A percentile compares a stretch with the other conserved stretches of the same genome.
These are phyloP conservation scores for Paedocypris sp. DNA, from an alignment of 2,113 vertebrate genomes.

Conservation along the genomic window DNA sequence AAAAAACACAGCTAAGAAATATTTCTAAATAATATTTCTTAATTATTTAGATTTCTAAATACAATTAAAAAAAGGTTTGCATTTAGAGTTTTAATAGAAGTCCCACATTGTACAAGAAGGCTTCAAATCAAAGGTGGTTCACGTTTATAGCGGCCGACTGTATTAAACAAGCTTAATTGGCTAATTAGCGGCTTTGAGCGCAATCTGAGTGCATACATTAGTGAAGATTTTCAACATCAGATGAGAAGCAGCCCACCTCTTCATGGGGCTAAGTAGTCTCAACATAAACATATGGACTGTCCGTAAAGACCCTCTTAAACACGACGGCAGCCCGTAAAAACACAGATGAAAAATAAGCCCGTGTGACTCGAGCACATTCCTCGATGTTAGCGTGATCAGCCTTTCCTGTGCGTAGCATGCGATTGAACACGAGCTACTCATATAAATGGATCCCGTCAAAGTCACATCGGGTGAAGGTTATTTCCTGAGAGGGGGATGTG, in stretches of 20 bases:
- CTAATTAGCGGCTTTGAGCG: slow-evolving; percentile 30
- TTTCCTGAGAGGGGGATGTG: slow-evolving; percentile 20
- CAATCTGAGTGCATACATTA: slow-evolving; percentile 13
- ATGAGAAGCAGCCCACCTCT: not conserved
- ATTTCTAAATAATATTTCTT: too few relatives aligned
- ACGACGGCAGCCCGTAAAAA: slow-evolving; percentile 23
- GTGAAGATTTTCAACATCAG: not conserved
- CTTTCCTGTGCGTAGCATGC: slow-evolving; percentile 29
- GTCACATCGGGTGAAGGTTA: slow-evolving; percentile 32
- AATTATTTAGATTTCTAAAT: too few relatives aligned
- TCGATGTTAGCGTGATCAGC: slow-evolving; percentile 32
- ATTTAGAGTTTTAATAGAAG: too few relatives aligned
- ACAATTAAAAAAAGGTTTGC: too few relatives aligned
- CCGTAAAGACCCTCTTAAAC: slow-evolving; percentile 24
- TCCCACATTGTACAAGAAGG: too few relatives aligned
- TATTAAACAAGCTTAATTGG: slow-evolving; percentile 18
- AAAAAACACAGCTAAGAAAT: too few relatives aligned
- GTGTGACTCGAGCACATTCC: slow-evolving; percentile 23
- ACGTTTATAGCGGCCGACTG: slow-evolving; percentile 10
- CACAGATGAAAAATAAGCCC: slow-evolving; percentile 11
- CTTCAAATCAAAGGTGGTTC: too few relatives aligned
- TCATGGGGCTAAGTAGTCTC: slow-evolving; percentile 11
- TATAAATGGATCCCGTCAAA: slow-evolving; percentile 22
- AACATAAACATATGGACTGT: slow-evolving; percentile 14
- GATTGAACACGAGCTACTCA: slow-evolving; percentile 24